A percentile compares a stretch with the other conserved stretches of the same genome.
Conservation (phyloP, 2,113 vertebrate species). For the Apodemus speciosus region DNA sequence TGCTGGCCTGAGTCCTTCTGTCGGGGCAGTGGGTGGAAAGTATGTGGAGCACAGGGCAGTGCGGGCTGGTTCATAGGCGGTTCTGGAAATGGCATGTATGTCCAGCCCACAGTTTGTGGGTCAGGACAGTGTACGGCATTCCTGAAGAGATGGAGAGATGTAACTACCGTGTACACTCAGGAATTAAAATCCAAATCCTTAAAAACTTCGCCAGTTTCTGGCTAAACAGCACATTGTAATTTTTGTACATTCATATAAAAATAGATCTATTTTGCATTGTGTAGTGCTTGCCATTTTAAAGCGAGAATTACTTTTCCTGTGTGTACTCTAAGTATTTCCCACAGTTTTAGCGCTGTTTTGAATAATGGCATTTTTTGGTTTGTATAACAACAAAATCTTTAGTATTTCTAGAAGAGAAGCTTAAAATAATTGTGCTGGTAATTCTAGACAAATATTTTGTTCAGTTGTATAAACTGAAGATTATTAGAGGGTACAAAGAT, state of each 20-base stretch:
- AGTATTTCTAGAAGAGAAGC: conserved; percentile 20
- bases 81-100: not conserved
- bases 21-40: not conserved
- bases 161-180: not conserved
- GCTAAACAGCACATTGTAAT: not conserved
- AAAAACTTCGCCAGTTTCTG: not conserved
- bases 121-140: not conserved
- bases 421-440: not conserved
- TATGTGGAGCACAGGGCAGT: not conserved
- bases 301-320: not conserved
- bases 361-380: conserved; percentile 2
- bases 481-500: not conserved
- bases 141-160: not conserved
- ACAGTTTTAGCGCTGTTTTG: not conserved
- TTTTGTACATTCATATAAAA: not conserved
- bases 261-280: not conserved
- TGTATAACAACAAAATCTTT: not conserved
- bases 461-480: not conserved
- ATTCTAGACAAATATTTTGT: conserved; percentile 20
- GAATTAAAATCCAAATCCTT: not conserved
- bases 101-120: not conserved
- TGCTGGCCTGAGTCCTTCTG: not conserved
- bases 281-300: not conserved
- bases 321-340: conserved; percentile 3
- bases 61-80: not conserved